These are phyloP conservation scores for Hyaena hyaena DNA, from an alignment of 2,113 vertebrate genomes.

Conservation along the genomic window DNA sequence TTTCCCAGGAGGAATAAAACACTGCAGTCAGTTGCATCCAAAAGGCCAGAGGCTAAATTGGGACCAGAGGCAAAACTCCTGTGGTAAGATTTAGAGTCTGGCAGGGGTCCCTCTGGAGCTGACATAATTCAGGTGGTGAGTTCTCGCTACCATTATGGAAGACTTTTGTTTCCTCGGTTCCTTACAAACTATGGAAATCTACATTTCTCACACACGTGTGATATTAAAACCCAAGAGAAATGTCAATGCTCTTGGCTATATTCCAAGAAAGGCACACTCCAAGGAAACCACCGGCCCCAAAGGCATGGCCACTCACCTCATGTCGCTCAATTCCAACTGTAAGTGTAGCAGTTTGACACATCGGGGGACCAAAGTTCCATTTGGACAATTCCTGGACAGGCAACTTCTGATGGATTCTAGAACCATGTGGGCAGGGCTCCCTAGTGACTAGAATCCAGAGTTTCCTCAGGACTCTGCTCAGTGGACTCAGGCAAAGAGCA, in stretches of 20 bases:
- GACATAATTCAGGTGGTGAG: neutral
- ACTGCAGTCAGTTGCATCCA: neutral
- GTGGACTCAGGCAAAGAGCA: neutral
- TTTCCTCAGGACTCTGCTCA: neutral
- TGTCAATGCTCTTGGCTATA: neutral
- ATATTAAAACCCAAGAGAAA: neutral
- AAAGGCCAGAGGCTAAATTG: neutral
- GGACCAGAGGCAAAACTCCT: neutral
- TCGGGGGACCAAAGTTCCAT: neutral
- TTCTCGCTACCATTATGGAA: neutral
- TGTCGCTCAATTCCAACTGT: no score
- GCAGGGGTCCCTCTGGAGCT: neutral
- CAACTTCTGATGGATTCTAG: neutral
- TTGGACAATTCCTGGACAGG: neutral
- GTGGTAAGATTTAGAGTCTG: neutral
- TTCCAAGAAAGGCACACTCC: neutral
- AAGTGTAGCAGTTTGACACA: neutral
- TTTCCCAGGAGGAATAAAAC: neutral
- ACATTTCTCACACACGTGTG: neutral
- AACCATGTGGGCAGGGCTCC: no score
- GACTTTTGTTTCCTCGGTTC: neutral
- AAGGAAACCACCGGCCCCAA: neutral
- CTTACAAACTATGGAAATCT: neutral
- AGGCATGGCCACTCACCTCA: neutral
- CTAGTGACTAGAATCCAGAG: neutral